These are phyloP conservation scores for Phyllostomus hastatus DNA, from an alignment of 2,113 vertebrate genomes.

Conservation along the genomic window DNA sequence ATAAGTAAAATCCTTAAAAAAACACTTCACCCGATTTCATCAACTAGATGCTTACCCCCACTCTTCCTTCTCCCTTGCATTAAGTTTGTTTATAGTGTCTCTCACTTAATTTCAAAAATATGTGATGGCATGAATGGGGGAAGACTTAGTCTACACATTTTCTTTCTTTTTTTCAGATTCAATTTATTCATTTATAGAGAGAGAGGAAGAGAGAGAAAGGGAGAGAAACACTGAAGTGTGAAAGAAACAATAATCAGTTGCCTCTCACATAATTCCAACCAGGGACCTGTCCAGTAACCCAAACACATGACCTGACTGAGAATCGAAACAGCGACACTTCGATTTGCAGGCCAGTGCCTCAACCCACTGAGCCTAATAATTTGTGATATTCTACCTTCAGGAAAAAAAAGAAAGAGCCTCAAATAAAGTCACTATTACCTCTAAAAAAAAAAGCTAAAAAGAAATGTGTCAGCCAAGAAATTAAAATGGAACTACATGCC, in stretches of 20 bases:
- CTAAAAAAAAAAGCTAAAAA: neutral
- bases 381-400: neutral
- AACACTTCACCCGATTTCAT: neutral
- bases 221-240: too few species aligned
- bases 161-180: neutral
- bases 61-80: neutral
- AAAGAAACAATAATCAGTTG: too few species aligned
- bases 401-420: neutral
- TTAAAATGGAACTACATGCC: neutral
- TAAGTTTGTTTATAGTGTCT: neutral
- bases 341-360: too few species aligned
- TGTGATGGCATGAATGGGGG: neutral
- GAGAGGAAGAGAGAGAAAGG: too few species aligned
- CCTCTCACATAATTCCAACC: too few species aligned
- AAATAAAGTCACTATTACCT: neutral
- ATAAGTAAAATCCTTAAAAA: too few species aligned
- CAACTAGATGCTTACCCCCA: neutral
- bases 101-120: slow-evolving; percentile 16
- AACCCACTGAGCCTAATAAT: neutral
- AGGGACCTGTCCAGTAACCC: too few species aligned
- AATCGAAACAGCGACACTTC: too few species aligned
- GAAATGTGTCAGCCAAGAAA: neutral
- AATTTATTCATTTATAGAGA: too few species aligned
- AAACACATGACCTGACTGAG: too few species aligned
- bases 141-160: neutral